Conservation (phyloP, 2,888 invertebrate genomes). For the Boloria euphrosyne region DNA sequence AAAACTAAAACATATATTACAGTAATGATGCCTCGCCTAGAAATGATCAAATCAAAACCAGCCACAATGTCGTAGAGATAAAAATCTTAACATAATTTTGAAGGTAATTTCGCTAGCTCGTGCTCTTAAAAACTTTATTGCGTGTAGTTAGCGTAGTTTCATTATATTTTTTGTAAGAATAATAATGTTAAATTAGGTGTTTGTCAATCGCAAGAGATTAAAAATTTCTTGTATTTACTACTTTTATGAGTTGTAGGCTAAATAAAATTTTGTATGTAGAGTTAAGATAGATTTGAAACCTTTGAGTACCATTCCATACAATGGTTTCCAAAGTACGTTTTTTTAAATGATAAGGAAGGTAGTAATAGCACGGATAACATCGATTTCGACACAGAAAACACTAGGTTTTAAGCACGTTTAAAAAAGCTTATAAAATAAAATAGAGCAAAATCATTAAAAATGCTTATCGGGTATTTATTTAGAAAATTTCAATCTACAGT, state of each 20-base stretch:
- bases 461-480: constrained; percentile 20
- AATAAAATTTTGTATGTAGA: too few species aligned
- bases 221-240: neutral
- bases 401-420: constrained; percentile 51
- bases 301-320: too few species aligned
- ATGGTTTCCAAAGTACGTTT: neutral
- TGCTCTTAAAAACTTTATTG: constrained; percentile 59
- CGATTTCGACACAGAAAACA: constrained; percentile 40
- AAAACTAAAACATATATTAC: neutral
- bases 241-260: neutral
- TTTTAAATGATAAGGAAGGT: neutral
- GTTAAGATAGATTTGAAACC: too few species aligned
- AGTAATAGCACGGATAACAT: constrained; percentile 41
- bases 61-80: constrained; percentile 62
- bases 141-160: constrained; percentile 50
- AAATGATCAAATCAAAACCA: constrained; percentile 56
- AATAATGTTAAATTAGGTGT: constrained; percentile 4
- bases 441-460: constrained; percentile 28
- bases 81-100: constrained; percentile 57
- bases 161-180: constrained; percentile 25
- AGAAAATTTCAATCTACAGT: constrained; percentile 23
- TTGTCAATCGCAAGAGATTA: neutral
- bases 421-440: constrained; percentile 48
- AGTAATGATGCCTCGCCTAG: constrained; percentile 34
- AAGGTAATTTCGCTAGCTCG: constrained; percentile 55